Evolutionary conservation across 2,888 invertebrate genomes (phyloP), one percentile per base, ranked within the genome.

Genomic region (Pemphredon lugubris): DNA sequence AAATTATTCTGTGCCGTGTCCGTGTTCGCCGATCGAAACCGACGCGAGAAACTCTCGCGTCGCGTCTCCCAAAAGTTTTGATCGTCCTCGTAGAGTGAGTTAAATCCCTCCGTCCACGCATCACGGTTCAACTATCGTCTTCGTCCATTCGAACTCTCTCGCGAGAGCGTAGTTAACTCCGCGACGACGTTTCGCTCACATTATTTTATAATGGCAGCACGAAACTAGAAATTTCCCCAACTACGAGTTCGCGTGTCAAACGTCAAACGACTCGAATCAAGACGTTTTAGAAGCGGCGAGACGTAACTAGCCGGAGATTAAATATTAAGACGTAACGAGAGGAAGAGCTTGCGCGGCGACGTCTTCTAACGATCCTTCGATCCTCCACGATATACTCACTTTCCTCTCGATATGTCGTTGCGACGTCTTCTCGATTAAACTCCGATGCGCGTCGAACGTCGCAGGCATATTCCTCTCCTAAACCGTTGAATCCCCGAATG

Each of bases 191-290:
- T 34, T 30, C 47, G n/a, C n/a, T 11, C n/a, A n/a, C 21, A 18
- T 4, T 13, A 11, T 16, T 11, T 18, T 14, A 45, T 34, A 13
- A 59, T 26, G 11, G 11, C 18, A 45, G 5, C 23, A 30, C 4
- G 21, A 26, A 48, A 42, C 48, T 14, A 65, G 20, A 44, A 21
- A 47, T 42, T 45, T 66, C 50, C 58, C 37, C 16, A 21, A 42
- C 7, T 7, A 7, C 26, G 26, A 37, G 7, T 51, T 7, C 9
- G 18, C 51, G 23, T 20, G 18, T 37, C 44, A 58, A 65, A 51
- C 58, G 44, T 67, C 50, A 60, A 30, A 26, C 30, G 23, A 30
- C 14, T 30, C 26, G 40, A 32, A 59, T 44, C 34, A 23, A 67
- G 55, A 20, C 21, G 47, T 60, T 54, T 23, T 30, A 14, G 16